Evolutionary conservation across 2,113 vertebrate genomes (phyloP).

Genomic region (Catagonus wagneri): DNA sequence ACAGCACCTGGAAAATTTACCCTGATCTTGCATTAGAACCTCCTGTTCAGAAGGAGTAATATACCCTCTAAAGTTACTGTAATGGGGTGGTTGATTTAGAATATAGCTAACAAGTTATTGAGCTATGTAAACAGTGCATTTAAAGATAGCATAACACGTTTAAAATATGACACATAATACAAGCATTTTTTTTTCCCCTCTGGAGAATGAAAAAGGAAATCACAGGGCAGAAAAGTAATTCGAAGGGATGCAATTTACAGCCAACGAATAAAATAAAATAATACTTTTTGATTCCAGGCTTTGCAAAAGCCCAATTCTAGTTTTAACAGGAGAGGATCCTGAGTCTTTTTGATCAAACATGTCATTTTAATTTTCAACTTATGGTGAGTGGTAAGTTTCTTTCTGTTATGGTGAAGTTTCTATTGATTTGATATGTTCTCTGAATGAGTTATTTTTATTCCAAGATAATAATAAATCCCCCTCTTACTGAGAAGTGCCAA

Average conservation of each 20-base stretch:
- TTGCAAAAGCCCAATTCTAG: slow-evolving; percentile 36
- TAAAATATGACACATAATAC: not conserved
- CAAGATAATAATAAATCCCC: not conserved
- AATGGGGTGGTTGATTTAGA: not conserved
- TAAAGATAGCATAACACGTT: not conserved
- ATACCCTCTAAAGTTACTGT: not conserved
- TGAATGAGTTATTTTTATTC: slow-evolving; percentile 28
- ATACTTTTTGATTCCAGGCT: not conserved
- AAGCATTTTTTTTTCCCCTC: not conserved
- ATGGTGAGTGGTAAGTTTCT: not conserved
- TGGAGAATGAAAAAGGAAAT: not conserved
- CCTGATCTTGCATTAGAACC: not conserved
- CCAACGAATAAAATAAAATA: not conserved
- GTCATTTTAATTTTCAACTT: slow-evolving; percentile 40
- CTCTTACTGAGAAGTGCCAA: not conserved
- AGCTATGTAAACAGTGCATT: not conserved
- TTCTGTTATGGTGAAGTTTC: not conserved
- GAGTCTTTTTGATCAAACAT: not conserved
- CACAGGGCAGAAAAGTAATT: not conserved
- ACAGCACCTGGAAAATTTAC: not conserved
- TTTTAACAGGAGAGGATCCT: not conserved
- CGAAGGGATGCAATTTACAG: not conserved
- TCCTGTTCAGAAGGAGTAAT: not conserved
- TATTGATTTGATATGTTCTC: not conserved
- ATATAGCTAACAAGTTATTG: not conserved